Evolutionary conservation across 2,888 invertebrate species (phyloP).

Genomic region (Fragum fragum): DNA sequence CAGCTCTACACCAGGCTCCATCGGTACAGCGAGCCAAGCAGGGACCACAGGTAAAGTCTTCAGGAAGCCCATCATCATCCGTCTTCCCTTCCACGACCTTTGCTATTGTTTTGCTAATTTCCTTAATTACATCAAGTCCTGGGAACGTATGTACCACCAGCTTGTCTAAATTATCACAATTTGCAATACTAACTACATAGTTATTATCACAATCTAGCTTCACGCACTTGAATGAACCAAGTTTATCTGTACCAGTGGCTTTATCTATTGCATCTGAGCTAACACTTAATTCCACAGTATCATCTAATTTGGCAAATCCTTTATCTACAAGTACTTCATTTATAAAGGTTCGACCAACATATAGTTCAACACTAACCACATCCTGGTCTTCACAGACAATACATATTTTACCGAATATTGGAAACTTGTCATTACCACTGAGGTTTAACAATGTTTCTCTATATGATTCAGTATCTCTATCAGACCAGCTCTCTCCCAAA

Average conservation of each 20-base stretch:
- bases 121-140: constrained; percentile 35
- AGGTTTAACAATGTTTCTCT: constrained; percentile 62
- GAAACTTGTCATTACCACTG: constrained; percentile 34
- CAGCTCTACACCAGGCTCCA: constrained; percentile 70
- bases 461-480: constrained; percentile 59
- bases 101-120: constrained; percentile 43
- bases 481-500: constrained; percentile 61
- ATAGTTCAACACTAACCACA: constrained; percentile 43
- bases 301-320: constrained; percentile 35
- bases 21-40: constrained; percentile 89
- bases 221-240: constrained; percentile 55
- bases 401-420: constrained; percentile 47
- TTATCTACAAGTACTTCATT: constrained; percentile 44
- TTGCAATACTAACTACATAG: constrained; percentile 38
- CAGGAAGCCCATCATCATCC: constrained; percentile 87
- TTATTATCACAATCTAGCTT: constrained; percentile 51
- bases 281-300: constrained; percentile 9
- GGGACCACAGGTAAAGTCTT: constrained; percentile 89
- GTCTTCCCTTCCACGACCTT: constrained; percentile 55
- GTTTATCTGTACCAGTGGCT: constrained; percentile 21
- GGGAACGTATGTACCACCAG: constrained; percentile 50
- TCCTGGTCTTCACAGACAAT: constrained; percentile 41
- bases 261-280: background rate
- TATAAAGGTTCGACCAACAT: constrained; percentile 44
- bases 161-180: constrained; percentile 58